Evolutionary conservation across 2,797 vertebrate species (phyloP), one percentile per base, ranked within the genome.

Genomic region (Phalanger gymnotis): DNA sequence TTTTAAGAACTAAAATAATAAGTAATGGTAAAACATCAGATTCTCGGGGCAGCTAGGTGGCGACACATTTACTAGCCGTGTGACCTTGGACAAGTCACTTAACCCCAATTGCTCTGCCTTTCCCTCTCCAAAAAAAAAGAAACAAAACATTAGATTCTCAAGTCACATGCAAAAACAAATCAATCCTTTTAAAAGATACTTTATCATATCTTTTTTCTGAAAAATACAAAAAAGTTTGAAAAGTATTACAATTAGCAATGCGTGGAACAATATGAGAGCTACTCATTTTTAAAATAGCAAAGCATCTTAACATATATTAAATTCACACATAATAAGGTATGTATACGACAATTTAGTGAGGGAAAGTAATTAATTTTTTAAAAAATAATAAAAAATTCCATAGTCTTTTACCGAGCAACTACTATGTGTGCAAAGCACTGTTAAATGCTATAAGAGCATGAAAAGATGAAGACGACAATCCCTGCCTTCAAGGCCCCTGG

Each of bases 211-310:
- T 94, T 56, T 92, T 55, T 96, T 87, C 25, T 92, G 58, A 55
- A 96, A 95, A 96, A 2, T 90, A 31, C 61, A 92, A 96, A 97
- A 93, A 93, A 31, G 47, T 93, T 92, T 92, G 56, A 92, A 92
- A 28, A 58, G 55, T 10, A 57, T 1, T 90, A 52, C 9, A 94
- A 54, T 93, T 92, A 94, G 40, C 19, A 92, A 95, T 52, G 30
- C 73, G 61, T 53, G 87, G 19, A 89, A n/a, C 95, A 96, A 28
- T 13, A 92, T 0, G 91, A 22, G 96, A 40, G 92, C 16, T 28
- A 66, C 2, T 51, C 9, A 22, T 25, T 81, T 81, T 47, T 47
- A 11, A 87, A 87, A 87, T 47, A 87, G 47, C 11, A 87, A 51
- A 51, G 40, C 22, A 87, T 81, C 40, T 73, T 73, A 73, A 51